Percentiles rank a stretch among this genome's conserved stretches.
Evolutionary conservation across 2,113 vertebrate genomes (phyloP).

Genomic region (Rhynchopsitta pachyrhyncha): DNA sequence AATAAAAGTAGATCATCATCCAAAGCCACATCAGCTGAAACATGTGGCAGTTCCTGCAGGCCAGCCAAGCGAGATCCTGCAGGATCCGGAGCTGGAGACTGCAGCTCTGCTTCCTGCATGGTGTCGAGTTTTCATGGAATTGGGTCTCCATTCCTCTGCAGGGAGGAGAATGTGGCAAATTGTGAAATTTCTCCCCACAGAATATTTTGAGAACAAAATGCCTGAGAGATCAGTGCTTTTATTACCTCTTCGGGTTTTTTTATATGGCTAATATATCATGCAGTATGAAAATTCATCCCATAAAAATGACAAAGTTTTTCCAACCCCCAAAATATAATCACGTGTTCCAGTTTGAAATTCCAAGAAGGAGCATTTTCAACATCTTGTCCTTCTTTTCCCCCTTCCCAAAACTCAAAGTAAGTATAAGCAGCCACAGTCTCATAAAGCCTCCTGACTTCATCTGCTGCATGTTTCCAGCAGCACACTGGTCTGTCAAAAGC

Average conservation of each 20-base stretch:
- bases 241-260: rapidly evolving
- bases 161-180: neutral
- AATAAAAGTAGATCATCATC: conserved; percentile 10
- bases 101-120: rapidly evolving
- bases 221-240: neutral
- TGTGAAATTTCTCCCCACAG: neutral
- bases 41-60: neutral
- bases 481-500: neutral
- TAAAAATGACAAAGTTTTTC: neutral
- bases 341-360: neutral
- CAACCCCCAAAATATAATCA: neutral
- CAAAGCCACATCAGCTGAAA: conserved; percentile 46
- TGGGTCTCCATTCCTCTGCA: neutral
- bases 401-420: neutral
- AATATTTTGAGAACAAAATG: neutral
- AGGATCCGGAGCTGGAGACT: rapidly evolving
- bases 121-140: neutral
- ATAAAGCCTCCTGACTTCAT: neutral
- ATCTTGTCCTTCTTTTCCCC: neutral
- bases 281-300: neutral
- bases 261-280: rapidly evolving
- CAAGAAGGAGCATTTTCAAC: neutral
- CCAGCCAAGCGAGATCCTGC: neutral
- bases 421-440: neutral
- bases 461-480: neutral